A percentile compares a stretch with the other conserved stretches of the same genome.
These are phyloP conservation scores for Urosaurus nigricauda DNA, from an alignment of 2,797 vertebrate genomes.

Conservation along the genomic window DNA sequence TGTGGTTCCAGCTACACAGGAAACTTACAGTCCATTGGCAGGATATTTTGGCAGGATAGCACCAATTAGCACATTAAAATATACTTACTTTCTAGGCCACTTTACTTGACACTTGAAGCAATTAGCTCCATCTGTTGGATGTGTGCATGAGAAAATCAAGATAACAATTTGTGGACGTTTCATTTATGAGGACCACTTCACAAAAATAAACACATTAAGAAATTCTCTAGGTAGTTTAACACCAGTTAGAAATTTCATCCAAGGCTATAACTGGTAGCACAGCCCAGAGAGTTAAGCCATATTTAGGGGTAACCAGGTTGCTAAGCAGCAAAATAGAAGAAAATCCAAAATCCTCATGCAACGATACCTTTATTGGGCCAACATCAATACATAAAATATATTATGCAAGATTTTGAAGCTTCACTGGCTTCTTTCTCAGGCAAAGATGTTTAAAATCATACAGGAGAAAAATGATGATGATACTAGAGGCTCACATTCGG, in stretches of 20 bases:
- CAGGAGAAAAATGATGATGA: no score
- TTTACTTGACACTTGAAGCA: slow-evolving; percentile 44
- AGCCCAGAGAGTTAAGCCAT: not conserved
- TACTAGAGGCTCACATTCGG: no score
- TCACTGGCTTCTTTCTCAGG: no score
- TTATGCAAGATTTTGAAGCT: no score
- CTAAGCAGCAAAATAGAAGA: no score
- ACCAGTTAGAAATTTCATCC: not conserved
- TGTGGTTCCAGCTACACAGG: not conserved
- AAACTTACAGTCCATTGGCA: slow-evolving; percentile 28
- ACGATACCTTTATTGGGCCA: no score
- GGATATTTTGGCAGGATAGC: slow-evolving; percentile 43
- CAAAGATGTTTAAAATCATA: no score
- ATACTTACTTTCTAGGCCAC: slow-evolving; percentile 42
- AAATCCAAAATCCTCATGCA: no score
- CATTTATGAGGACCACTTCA: not conserved
- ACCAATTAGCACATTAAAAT: slow-evolving; percentile 54
- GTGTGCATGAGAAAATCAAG: not conserved
- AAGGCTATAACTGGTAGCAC: not conserved
- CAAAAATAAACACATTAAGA: not conserved
- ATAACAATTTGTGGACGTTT: slow-evolving; percentile 10
- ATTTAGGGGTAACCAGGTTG: no score
- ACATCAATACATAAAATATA: no score
- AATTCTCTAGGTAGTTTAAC: not conserved
- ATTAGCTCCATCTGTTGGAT: slow-evolving; percentile 51